Conservation (phyloP, 2,888 invertebrate species). For the Byasa hedistus region DNA sequence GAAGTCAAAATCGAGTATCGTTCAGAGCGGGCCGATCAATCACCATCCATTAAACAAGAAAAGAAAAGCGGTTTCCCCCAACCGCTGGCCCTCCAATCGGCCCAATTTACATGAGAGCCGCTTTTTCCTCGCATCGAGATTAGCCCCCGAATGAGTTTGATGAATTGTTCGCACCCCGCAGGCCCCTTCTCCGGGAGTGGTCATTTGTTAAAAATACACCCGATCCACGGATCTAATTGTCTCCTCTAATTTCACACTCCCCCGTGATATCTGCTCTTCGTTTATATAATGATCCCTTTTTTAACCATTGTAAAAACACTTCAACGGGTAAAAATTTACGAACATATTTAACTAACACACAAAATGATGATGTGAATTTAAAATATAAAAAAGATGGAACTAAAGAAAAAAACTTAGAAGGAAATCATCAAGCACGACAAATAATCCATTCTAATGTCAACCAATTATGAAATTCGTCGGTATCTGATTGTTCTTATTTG, state of each 20-base stretch:
- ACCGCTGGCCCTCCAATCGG: slow-evolving; percentile 77
- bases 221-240: slow-evolving; percentile 79
- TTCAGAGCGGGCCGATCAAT: slow-evolving; percentile 74
- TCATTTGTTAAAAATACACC: slow-evolving; percentile 81
- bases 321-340: neutral
- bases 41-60: slow-evolving; percentile 80
- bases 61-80: slow-evolving; percentile 79
- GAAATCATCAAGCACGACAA: neutral
- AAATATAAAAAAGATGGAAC: neutral
- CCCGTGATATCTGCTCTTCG: slow-evolving; percentile 67
- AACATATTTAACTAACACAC: neutral
- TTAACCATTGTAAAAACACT: neutral
- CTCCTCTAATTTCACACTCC: slow-evolving; percentile 79
- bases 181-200: slow-evolving; percentile 57
- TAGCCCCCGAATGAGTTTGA: slow-evolving; percentile 79
- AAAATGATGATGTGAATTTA: neutral
- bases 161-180: slow-evolving; percentile 73
- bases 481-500: neutral
- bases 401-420: neutral
- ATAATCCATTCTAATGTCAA: slow-evolving; percentile 2
- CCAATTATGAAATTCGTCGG: slow-evolving; percentile 1
- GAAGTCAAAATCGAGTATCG: slow-evolving; percentile 76
- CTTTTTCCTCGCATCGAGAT: slow-evolving; percentile 80
- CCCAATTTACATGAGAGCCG: slow-evolving; percentile 80
- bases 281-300: slow-evolving; percentile 53